Percentiles rank a stretch among this genome's conserved stretches.
Conservation (phyloP, 2,113 vertebrate species). For the Tachysurus fulvidraco region DNA sequence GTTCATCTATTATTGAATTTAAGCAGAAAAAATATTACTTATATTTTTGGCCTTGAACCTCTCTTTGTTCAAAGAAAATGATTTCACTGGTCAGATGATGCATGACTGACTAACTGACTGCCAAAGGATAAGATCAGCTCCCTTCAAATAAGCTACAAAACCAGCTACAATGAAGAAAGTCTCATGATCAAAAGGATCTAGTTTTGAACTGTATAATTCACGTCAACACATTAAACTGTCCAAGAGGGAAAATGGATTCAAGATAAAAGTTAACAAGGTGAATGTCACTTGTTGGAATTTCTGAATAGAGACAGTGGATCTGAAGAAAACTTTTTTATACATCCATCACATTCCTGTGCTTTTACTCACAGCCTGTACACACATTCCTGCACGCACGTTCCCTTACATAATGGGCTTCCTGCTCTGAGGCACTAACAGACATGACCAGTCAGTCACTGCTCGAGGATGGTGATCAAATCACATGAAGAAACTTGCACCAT, state of each 20-base stretch:
- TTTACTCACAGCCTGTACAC: background rate
- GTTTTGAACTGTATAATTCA: background rate
- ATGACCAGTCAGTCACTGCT: background rate
- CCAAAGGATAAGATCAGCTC: background rate
- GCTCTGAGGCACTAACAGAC: background rate
- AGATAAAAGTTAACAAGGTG: background rate
- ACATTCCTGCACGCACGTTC: background rate
- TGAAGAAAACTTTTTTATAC: background rate
- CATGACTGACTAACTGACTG: conserved; percentile 6
- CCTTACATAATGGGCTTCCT: background rate
- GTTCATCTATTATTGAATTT: conserved; percentile 13
- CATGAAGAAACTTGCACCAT: background rate
- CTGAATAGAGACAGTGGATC: background rate
- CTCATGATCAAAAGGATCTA: background rate
- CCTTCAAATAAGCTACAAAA: background rate
- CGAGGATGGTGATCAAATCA: conserved; percentile 7
- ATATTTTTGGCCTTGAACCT: background rate
- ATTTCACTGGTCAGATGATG: background rate
- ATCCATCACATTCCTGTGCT: background rate
- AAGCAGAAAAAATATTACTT: conserved; percentile 10
- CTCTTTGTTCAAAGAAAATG: background rate
- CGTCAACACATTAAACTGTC: background rate
- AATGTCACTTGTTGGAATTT: background rate
- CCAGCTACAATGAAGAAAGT: background rate
- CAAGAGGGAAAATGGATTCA: background rate